Base-by-base conservation (phyloP, 2,888 invertebrate genomes). In the Caenorhabditis drosophilae region DNA sequence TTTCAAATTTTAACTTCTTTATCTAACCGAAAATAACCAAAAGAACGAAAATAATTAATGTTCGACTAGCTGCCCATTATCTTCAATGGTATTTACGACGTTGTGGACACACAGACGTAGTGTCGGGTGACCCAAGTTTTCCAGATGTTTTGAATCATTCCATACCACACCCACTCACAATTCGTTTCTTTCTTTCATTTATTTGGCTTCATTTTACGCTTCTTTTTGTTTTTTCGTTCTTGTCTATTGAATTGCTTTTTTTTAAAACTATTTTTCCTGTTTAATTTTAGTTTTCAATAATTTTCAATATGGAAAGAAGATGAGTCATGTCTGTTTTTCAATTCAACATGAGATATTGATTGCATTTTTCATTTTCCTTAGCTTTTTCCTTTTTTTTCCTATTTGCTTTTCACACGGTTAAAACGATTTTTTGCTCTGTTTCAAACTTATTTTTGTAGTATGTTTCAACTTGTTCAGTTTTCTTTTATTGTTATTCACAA, bases 331-430 rank as follows among this genome's bases (percentile, higher is more conserved):
- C 31, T 31, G 7, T 31, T 31, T 9, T 12, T 31, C 31, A 31
- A 9, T 31, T 31, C 31, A 9, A 6, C 31, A 31, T 9, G 31
- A 12, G 31, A 31, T 9, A 20, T 6, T 12, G 22, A 9, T 40
- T 40, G 18, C 41, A 11, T 40, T 40, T 40, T 40, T 40, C 22
- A 20, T 40, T 40, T 40, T 40, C 6, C 15, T 40, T n/a, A n/a
- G n/a, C n/a, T n/a, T n/a, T n/a, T 40, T 12, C 6, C 15, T 40
- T 40, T 12, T 40, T 12, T 12, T 40, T 12, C 22, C 22, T 40
- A 9, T 40, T 40, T 40, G 11, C 15, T 40, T 40, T 6, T 6
- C 22, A 20, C 22, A n/a, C n/a, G n/a, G n/a, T n/a, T n/a, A 15
- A 12, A 31, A 31, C 6, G 7, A 31, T 31, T 9, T 12, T 31